Evolutionary conservation across 2,888 invertebrate genomes (phyloP), one percentile per base, ranked within the genome.

Genomic region (Romanomermis culicivorax): DNA sequence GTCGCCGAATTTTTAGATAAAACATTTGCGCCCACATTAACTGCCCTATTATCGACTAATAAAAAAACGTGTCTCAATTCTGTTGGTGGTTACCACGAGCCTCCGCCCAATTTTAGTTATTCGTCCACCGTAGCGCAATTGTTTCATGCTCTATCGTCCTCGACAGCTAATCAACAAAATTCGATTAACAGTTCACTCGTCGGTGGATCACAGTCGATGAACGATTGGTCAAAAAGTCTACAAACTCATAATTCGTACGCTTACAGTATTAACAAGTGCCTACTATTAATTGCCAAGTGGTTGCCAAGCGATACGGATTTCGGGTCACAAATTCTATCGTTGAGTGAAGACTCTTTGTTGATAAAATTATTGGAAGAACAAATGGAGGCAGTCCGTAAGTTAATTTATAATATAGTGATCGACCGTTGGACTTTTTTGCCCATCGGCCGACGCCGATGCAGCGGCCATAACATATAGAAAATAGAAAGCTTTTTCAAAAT

Each of bases 211-310:
- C n/a, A n/a, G n/a, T n/a, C n/a, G n/a, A n/a, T n/a, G n/a, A n/a
- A n/a, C n/a, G n/a, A n/a, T n/a, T n/a, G n/a, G n/a, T n/a, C n/a
- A n/a, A n/a, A n/a, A n/a, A n/a, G n/a, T n/a, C n/a, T n/a, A n/a
- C n/a, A n/a, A n/a, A n/a, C n/a, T n/a, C 7, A 36, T 11, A 36
- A 36, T 36, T 36, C 36, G 17, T 36, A 36, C 36, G 36, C 36
- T n/a, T 11, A 17, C 14, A 45, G 7, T 23, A 7, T 45, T 45
- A 45, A 23, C 47, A 45, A 45, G 23, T 45, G 47, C 1, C 57
- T 70, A 48, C 59, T 70, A 43, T 65, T 64, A 2, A 56, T 70
- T 29, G 68, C 67, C 23, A 66, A 68, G 56, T 71, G 71, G 71
- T 48, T 59, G 42, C 54, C 48, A 27, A 7, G 11, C 1, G 58